Base-by-base conservation (phyloP, 1,140 invertebrate genomes). In the Habropoda laboriosa region DNA sequence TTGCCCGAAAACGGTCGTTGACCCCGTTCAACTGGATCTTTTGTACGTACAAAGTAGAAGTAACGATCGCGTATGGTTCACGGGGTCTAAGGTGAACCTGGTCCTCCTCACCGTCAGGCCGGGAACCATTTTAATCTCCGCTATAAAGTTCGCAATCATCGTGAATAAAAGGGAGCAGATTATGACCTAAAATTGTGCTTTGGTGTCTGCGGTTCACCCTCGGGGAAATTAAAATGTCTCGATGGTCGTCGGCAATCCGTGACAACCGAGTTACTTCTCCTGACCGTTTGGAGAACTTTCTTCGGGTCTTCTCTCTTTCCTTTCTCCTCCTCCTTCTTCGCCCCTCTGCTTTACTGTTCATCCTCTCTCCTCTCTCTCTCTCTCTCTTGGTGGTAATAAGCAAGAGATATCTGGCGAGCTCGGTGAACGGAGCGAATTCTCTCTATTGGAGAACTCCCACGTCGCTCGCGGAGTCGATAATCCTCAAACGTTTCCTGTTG, bases 141-240 rank as follows among this genome's bases (percentile, higher is more conserved):
- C 42, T 42, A 61, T 79, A 78, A 78, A 78, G 76, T 71, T 78
- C 35, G 30, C 57, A 72, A 61, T 78, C 76, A 79, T 74, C 70
- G 30, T 10, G 77, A 63, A 79, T 73, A 74, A 73, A 79, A 63
- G 77, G 49, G 38, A 38, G 57, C 58, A 30, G 77, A 70, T 79
- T 64, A 64, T 61, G 77, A 73, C 38, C 49, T 55, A 47, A 79
- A 73, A 72, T 79, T 68, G 76, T 30, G 67, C 53, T 77, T 60
- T 40, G 32, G 55, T 45, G 27, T 57, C n/a, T 6, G 66, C n/a
- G 75, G 18, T 27, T 49, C 4, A 27, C 47, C 77, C 77, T 73
- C 77, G 32, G 70, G 60, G 60, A 79, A 79, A 79, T 79, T 79
- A 79, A 79, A 79, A 73, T 32, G 70, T 79, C 68, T 64, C 58